Evolutionary conservation across 1,140 invertebrate species (phyloP), one percentile per base, ranked within the genome.

Genomic region (Ostrea edulis): DNA sequence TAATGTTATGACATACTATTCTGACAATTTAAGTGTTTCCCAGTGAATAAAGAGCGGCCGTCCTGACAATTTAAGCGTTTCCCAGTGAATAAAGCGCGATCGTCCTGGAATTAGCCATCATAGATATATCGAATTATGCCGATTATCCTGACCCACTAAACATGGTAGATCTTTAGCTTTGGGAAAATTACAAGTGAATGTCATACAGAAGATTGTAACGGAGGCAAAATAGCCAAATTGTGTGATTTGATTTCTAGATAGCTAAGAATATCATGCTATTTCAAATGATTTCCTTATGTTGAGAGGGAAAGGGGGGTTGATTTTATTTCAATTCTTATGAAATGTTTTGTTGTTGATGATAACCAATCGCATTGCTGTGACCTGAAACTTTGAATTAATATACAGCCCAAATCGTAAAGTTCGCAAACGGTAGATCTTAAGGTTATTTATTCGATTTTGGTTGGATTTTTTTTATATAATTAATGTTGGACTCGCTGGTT

Each of bases 1-100:
- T 62, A 62, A 17, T 62, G 55, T 62, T 62, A 62, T 62, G 55
- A 17, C n/a, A 62, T 62, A 62, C 55, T 62, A 62, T 62, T 62
- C 55, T 62, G 55, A 62, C 55, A 62, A 62, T 62, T 62, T 62
- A 62, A 62, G 55, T 62, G 55, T n/a, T 17, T 17, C 17, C 55
- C 55, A 20, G 17, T n/a, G n/a, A 20, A 62, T 17, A n/a, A 62
- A 62, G n/a, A 17, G 55, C 55, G 55, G 12, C 20, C 55, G 0
- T n/a, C 35, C 55, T 62, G 55, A 62, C 55, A 62, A 62, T 62
- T 62, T 62, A 62, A 62, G 55, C 8, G 55, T n/a, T 17, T 17
- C 17, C 55, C 55, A 20, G 17, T n/a, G n/a, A 20, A 62, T 17
- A n/a, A 62, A 62, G 20, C 55, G 55, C 55, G 55, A 7, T 62